phyloP scores from a whole-genome alignment of 1,140 invertebrate species.

The Drosophila ananassae region DNA sequence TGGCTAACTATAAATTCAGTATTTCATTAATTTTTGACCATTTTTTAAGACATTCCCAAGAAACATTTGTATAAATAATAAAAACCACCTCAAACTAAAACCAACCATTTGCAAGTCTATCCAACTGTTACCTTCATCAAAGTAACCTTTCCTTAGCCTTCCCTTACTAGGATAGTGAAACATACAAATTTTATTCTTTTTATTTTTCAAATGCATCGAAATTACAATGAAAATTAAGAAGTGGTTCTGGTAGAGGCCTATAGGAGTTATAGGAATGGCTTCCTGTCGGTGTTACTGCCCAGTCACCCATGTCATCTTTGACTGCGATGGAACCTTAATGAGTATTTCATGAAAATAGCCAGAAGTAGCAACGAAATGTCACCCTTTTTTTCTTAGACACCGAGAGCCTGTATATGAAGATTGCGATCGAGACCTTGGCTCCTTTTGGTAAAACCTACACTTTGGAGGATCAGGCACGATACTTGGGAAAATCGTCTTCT shows the following conservation, averaged over 20 bases:
- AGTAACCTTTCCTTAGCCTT: background rate
- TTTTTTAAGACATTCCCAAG: no score
- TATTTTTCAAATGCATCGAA: no score
- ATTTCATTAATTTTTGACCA: background rate
- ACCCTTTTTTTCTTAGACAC: constrained; percentile 28
- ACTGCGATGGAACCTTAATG: constrained; percentile 63
- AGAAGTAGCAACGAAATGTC: background rate
- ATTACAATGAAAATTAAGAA: background rate
- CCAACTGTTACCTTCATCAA: background rate
- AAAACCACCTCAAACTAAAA: no score
- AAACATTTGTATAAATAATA: no score
- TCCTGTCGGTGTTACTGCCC: background rate
- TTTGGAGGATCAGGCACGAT: constrained; percentile 3
- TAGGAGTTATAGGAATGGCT: background rate
- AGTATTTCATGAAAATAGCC: constrained; percentile 13
- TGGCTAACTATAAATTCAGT: constrained; percentile 66
- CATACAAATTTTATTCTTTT: background rate
- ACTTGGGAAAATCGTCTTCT: constrained; percentile 13
- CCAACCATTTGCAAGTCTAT: background rate
- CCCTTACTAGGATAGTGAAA: background rate
- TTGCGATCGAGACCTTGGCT: background rate
- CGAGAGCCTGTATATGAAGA: constrained; percentile 18
- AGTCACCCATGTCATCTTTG: constrained; percentile 63
- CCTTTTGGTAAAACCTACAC: constrained; percentile 27
- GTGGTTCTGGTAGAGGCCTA: background rate